Conservation (phyloP, 2,797 vertebrate genomes). For the Mormyrops attenuatus region DNA sequence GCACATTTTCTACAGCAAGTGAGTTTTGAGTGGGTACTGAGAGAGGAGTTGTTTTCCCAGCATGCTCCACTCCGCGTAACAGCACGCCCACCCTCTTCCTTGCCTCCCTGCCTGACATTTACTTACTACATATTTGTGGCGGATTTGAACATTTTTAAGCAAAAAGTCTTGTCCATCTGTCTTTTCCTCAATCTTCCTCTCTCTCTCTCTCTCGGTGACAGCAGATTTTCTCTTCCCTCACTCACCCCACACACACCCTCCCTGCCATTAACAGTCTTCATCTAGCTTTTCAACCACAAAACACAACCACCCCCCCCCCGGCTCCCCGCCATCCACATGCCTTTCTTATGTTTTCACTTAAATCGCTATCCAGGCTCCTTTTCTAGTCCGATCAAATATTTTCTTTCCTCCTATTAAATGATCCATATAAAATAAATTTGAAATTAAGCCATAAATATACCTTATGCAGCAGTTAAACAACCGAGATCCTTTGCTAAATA, state of each 20-base stretch:
- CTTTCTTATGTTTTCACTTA: conserved; percentile 23
- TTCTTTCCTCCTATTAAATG: background rate
- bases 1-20: background rate
- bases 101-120: background rate
- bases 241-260: background rate
- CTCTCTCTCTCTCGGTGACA: background rate
- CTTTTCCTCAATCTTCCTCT: conserved; percentile 21
- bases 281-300: background rate
- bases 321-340: background rate
- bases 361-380: conserved; percentile 25
- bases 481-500: background rate
- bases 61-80: background rate
- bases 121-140: background rate
- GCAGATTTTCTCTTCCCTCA: background rate
- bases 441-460: background rate
- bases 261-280: background rate
- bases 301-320: background rate
- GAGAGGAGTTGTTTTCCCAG: conserved; percentile 1
- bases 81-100: background rate
- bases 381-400: background rate
- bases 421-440: background rate
- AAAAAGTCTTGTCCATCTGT: conserved; percentile 21
- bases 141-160: conserved; percentile 15
- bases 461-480: background rate
- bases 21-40: background rate